Conservation (phyloP, 2,113 vertebrate genomes). For the Psephotus haematonotus region DNA sequence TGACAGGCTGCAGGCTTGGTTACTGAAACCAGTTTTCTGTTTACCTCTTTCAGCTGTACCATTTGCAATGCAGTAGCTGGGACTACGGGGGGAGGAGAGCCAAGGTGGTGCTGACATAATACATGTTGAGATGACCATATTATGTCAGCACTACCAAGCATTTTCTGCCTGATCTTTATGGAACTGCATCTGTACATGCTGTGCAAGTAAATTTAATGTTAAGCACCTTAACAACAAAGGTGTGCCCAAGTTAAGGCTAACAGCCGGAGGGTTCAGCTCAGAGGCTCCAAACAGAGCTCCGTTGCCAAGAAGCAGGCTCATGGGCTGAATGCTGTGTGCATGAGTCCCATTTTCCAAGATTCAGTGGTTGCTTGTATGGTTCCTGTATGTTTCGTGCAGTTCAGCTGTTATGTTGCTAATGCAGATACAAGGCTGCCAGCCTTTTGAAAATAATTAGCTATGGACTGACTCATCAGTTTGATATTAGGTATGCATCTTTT, state of each 20-base stretch:
- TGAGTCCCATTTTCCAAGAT: background rate
- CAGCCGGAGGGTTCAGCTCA: background rate
- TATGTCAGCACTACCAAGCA: background rate
- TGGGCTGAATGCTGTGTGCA: background rate
- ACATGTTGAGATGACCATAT: background rate
- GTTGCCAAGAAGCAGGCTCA: background rate
- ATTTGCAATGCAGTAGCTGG: background rate
- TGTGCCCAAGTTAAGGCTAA: background rate
- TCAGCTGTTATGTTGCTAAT: conserved; percentile 11
- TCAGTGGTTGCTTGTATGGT: background rate
- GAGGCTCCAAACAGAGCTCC: background rate
- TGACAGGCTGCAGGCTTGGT: background rate
- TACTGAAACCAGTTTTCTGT: background rate
- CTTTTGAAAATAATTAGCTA: background rate
- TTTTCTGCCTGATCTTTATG: background rate
- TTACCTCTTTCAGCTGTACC: background rate
- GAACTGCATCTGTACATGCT: background rate
- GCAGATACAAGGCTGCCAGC: background rate
- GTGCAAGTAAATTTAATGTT: background rate
- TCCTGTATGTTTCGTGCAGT: background rate
- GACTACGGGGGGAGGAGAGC: background rate
- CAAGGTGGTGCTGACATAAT: background rate
- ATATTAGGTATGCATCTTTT: background rate
- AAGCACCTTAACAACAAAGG: background rate
- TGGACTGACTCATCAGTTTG: background rate